Evolutionary conservation across 2,888 invertebrate species (phyloP).

Genomic region (Meliscaeva auricollis): DNA sequence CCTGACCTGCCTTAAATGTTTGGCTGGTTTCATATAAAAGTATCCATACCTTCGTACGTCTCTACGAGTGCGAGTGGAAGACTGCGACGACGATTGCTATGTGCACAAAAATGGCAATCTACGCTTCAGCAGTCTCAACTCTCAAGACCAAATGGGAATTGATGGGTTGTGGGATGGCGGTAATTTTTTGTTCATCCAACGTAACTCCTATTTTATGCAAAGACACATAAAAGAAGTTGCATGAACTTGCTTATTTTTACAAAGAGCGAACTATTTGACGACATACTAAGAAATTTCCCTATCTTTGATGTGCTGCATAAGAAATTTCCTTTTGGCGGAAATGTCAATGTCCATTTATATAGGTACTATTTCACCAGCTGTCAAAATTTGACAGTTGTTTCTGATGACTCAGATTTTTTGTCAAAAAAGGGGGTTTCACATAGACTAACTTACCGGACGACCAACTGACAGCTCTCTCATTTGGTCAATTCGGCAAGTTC

Average conservation of each 20-base stretch:
- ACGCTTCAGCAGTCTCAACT: slow-evolving; percentile 71
- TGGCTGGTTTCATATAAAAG: slow-evolving; percentile 4
- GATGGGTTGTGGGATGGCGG: slow-evolving; percentile 64
- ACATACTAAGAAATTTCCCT: too few species aligned
- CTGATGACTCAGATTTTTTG: too few species aligned
- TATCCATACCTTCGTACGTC: not conserved
- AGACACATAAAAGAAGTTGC: not conserved
- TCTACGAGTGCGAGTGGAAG: not conserved
- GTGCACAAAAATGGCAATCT: slow-evolving; percentile 54
- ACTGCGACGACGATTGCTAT: slow-evolving; percentile 14
- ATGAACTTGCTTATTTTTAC: slow-evolving; percentile 2
- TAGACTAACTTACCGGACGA: too few species aligned
- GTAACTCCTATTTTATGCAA: not conserved
- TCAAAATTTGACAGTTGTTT: too few species aligned
- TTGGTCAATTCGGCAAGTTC: too few species aligned
- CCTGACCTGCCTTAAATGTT: slow-evolving; percentile 32
- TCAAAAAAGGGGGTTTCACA: too few species aligned
- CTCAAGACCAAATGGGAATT: slow-evolving; percentile 67
- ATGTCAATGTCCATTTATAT: too few species aligned
- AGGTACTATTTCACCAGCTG: too few species aligned
- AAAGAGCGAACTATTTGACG: too few species aligned
- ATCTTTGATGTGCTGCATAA: too few species aligned
- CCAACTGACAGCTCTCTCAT: too few species aligned
- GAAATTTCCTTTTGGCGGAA: too few species aligned
- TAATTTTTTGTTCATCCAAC: slow-evolving; percentile 42